Percentiles rank a stretch among this genome's conserved stretches.
These are phyloP conservation scores for Chaetura pelagica DNA, from an alignment of 2,113 vertebrate genomes.

Conservation along the genomic window DNA sequence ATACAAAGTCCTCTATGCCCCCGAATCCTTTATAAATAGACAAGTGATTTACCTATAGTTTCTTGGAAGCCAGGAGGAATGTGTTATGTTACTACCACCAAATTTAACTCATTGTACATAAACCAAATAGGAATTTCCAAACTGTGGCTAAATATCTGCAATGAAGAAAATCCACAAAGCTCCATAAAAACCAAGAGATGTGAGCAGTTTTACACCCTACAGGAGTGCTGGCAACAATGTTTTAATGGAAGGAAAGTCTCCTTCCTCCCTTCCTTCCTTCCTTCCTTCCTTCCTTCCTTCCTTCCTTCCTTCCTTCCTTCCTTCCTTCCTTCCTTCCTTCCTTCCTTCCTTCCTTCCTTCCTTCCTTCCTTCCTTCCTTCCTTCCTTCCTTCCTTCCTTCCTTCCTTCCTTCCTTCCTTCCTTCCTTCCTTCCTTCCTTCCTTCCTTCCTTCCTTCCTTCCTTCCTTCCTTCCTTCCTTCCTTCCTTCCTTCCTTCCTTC, in stretches of 20 bases:
- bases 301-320: accelerated
- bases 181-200: neutral
- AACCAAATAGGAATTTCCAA: neutral
- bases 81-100: neutral
- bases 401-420: accelerated
- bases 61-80: neutral
- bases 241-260: neutral
- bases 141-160: neutral
- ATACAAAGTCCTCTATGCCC: neutral
- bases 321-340: accelerated
- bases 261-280: accelerated
- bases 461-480: too few species aligned
- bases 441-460: accelerated
- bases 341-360: accelerated
- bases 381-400: too few species aligned
- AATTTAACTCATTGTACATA: neutral
- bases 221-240: neutral
- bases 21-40: neutral
- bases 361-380: accelerated
- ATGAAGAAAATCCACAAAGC: neutral
- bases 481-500: accelerated
- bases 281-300: accelerated
- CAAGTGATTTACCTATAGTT: neutral
- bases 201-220: neutral
- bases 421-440: accelerated